These are phyloP conservation scores for Ormia ochracea DNA, from an alignment of 2,888 invertebrate species.

Conservation along the genomic window DNA sequence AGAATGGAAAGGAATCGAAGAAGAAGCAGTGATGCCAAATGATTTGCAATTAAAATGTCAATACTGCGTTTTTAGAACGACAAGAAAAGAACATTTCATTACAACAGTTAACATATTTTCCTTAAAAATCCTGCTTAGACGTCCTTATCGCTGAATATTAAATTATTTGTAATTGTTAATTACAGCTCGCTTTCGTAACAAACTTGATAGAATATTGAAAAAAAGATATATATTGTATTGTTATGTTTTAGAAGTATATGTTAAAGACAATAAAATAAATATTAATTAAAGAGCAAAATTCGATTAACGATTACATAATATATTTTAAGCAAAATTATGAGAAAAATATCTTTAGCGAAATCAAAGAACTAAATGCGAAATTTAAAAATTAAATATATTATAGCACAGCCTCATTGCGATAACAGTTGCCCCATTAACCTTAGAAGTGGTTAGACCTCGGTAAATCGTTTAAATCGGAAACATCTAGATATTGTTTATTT, in stretches of 20 bases:
- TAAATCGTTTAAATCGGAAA: too few species aligned
- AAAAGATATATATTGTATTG: background rate
- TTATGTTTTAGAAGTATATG: slow-evolving; percentile 64
- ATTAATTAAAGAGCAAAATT: slow-evolving; percentile 27
- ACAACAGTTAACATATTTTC: background rate
- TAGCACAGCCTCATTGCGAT: too few species aligned
- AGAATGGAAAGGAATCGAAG: too few species aligned
- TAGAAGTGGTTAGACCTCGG: too few species aligned
- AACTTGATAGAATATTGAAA: background rate
- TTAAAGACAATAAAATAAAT: slow-evolving; percentile 70
- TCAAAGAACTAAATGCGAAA: background rate
- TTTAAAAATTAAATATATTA: too few species aligned
- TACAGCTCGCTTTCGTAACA: background rate
- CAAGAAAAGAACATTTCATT: too few species aligned
- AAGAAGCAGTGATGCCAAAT: background rate
- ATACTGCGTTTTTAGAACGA: too few species aligned
- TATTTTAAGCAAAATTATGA: slow-evolving; percentile 6
- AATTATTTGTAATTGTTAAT: background rate
- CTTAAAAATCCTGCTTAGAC: background rate
- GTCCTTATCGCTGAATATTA: background rate
- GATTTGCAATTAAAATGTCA: background rate
- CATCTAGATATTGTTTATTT: too few species aligned
- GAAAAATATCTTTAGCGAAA: background rate
- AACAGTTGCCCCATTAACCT: too few species aligned
- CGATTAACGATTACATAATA: slow-evolving; percentile 11